These are phyloP conservation scores for Pangasianodon gigas DNA, from an alignment of 2,113 vertebrate genomes.

Conservation along the genomic window DNA sequence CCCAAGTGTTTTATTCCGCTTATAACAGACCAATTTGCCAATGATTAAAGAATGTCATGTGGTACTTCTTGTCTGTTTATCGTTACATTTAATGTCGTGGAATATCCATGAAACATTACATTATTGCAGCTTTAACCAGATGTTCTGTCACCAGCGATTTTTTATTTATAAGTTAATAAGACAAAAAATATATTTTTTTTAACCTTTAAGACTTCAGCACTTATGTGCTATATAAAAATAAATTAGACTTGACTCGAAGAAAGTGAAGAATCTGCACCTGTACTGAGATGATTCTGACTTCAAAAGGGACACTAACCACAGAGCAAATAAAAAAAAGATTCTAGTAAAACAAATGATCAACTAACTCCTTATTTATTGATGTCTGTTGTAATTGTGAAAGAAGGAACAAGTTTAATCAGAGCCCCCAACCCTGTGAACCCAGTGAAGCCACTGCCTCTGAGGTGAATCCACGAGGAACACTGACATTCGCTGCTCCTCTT, in stretches of 20 bases:
- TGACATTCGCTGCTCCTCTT: neutral
- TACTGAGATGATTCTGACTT: neutral
- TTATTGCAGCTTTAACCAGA: too few relatives aligned
- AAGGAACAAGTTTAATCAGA: conserved; percentile 25
- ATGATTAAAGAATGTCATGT: neutral
- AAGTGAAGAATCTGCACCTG: neutral
- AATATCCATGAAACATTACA: too few relatives aligned
- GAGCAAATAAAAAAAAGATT: neutral
- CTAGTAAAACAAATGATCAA: neutral
- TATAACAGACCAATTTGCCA: neutral
- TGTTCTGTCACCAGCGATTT: too few relatives aligned
- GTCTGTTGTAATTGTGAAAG: neutral
- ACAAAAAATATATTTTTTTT: too few relatives aligned
- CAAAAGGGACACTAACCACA: neutral
- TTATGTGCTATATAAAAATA: neutral
- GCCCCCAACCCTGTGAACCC: neutral
- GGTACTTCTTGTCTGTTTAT: neutral
- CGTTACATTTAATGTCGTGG: neutral
- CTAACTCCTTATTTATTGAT: neutral
- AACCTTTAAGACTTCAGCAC: neutral
- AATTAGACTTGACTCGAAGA: neutral
- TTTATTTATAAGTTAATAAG: too few relatives aligned
- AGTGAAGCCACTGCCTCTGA: neutral
- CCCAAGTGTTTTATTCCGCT: neutral
- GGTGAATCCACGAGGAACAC: conserved; percentile 7